Percentiles rank a stretch among this genome's conserved stretches.
These are phyloP conservation scores for Monodelphis domestica DNA, from an alignment of 2,797 vertebrate genomes.

Conservation along the genomic window DNA sequence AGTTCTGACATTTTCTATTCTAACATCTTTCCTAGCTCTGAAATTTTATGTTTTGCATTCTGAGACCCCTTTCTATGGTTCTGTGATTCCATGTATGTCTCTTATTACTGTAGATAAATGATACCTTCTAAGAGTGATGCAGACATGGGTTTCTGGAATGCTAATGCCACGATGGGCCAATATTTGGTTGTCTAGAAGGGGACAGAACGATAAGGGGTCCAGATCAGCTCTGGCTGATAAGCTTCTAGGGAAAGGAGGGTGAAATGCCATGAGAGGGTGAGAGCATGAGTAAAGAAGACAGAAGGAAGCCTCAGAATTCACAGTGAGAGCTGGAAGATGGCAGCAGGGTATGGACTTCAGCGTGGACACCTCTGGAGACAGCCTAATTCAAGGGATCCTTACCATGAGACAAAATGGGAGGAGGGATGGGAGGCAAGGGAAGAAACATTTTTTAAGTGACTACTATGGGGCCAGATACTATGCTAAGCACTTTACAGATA, in stretches of 20 bases:
- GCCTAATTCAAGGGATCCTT: neutral
- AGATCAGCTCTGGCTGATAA: neutral
- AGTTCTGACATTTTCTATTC: neutral
- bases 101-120: constrained; percentile 1
- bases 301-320: neutral
- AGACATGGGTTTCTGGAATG: neutral
- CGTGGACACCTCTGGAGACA: neutral
- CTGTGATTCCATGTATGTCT: neutral
- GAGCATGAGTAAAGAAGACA: neutral
- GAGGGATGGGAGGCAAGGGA: neutral
- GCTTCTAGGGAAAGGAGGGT: neutral
- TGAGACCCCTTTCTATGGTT: constrained; percentile 2
- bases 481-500: neutral
- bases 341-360: neutral
- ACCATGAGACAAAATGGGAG: neutral
- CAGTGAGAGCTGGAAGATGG: neutral
- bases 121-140: neutral
- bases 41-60: neutral
- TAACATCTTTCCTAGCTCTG: neutral
- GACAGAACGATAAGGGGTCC: neutral
- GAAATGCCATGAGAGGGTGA: neutral
- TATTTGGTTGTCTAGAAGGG: neutral
- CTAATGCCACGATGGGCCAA: neutral
- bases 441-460: neutral
- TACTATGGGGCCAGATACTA: neutral